Evolutionary conservation across 1,140 invertebrate species (phyloP), one percentile per base, ranked within the genome.

Genomic region (Drosophila biarmipes): DNA sequence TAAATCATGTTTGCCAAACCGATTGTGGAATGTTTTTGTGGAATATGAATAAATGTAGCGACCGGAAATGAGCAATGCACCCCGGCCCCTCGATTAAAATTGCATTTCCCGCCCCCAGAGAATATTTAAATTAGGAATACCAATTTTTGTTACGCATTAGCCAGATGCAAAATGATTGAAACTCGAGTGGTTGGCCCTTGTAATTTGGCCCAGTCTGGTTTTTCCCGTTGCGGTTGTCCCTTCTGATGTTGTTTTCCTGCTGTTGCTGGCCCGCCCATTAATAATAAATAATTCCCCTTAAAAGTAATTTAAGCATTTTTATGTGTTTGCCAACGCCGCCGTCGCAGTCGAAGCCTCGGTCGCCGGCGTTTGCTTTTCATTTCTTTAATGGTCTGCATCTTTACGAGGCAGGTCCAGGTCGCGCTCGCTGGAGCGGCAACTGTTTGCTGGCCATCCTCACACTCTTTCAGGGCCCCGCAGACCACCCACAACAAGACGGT

Each of bases 221-320:
- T 24, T 57, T 40, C 1, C 52, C 8, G 52, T 51, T 53, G 31
- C 24, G 40, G 46, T 8, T 37, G 38, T 17, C 24, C 31, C 27
- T 40, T 52, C 34, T 57, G 56, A 19, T 29, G 56, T 24, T 62
- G 45, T 57, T n/a, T n/a, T n/a, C n/a, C n/a, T n/a, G n/a, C n/a
- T 43, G 29, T 38, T 37, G 34, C 29, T 48, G 42, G 42, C 49
- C 57, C 29, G 55, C 67, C 55, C 82, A 87, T 87, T 89, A 87
- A 87, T 89, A 87, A 87, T 89, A 87, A 86, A 87, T 82, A 89
- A 87, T 86, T 86, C 77, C 59, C 79, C 79, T 89, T 89, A 84
- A 87, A 87, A 89, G 82, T 87, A 87, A 87, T 87, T 87, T 80
- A 84, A 79, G 79, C 80, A 79, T 78, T 89, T 87, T 87, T 87